These are phyloP conservation scores for Alca torda DNA, from an alignment of 2,797 vertebrate genomes.

Conservation along the genomic window DNA sequence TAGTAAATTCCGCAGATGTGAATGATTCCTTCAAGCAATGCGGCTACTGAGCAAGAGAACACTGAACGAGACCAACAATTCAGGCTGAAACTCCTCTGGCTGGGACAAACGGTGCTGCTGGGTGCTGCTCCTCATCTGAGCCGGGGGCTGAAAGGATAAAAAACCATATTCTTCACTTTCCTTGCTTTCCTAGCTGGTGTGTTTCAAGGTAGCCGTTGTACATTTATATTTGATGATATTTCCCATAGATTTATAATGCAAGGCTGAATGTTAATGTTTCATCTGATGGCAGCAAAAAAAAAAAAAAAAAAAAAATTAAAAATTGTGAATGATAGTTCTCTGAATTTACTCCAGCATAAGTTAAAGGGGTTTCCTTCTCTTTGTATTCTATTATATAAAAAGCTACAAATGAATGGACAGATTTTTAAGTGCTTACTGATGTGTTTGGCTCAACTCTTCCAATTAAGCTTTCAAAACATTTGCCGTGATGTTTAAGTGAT, in stretches of 20 bases:
- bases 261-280: not conserved
- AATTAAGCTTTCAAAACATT: not conserved
- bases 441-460: not conserved
- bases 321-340: not conserved
- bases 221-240: not conserved
- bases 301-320: not conserved
- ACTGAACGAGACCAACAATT: not conserved
- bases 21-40: slow-evolving; percentile 43
- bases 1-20: slow-evolving; percentile 27
- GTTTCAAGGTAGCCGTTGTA: not conserved
- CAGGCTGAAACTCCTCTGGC: not conserved
- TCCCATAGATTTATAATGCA: not conserved
- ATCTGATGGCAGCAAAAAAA: not conserved
- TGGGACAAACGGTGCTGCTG: not conserved
- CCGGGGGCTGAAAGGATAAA: not conserved
- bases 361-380: not conserved
- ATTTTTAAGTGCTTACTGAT: not conserved
- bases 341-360: not conserved
- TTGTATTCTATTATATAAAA: not conserved
- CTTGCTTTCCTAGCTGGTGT: not conserved
- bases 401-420: not conserved
- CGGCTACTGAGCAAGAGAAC: not conserved
- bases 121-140: not conserved
- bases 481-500: not conserved
- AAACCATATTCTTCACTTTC: not conserved